Base-by-base conservation (phyloP, 1,140 invertebrate species). In the Colletes gigas region DNA sequence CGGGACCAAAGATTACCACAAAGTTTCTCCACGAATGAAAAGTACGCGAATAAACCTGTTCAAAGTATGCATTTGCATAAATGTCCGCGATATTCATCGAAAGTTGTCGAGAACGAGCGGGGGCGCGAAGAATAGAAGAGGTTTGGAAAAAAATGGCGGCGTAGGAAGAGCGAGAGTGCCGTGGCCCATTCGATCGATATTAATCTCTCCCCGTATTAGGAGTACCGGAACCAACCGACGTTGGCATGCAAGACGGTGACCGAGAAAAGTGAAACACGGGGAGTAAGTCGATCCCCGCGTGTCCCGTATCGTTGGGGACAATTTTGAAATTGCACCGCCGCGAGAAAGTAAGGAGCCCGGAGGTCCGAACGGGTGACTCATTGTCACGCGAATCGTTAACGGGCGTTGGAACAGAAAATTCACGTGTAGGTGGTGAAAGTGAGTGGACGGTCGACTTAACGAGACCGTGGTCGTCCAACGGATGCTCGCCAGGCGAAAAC, bases 391-490 rank as follows among this genome's bases (percentile, higher is more conserved):
- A 85, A 72, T 81, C 68, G 66, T 77, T 55, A 47, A 52, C 12
- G n/a, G 68, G 50, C 39, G 19, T 15, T 44, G 39, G 62, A 68
- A 79, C 78, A 81, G 83, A 89, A 86, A 83, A 87, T 88, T 85
- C 62, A 75, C 82, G 87, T 86, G 90, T 90, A 83, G 90, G 90
- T 83, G 89, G 90, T 89, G 90, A 91, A 91, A 91, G 90, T 91
- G 89, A 90, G 65, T 57, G 82, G 81, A 78, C 68, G 74, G 74
- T 65, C 82, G 83, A 88, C 85, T 89, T 83, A 73, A 87, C 81
- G 72, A 84, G 72, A 84, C 74, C 41, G 75, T 81, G 75, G 62
- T 57, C 50, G 59, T 71, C 39, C 57, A 30, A 59, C 12, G 54
- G 69, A 71, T 57, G 54, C 68, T 30, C 83, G 65, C 74, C 59